phyloP scores from a whole-genome alignment of 2,113 vertebrate genomes.

The Egretta garzetta region DNA sequence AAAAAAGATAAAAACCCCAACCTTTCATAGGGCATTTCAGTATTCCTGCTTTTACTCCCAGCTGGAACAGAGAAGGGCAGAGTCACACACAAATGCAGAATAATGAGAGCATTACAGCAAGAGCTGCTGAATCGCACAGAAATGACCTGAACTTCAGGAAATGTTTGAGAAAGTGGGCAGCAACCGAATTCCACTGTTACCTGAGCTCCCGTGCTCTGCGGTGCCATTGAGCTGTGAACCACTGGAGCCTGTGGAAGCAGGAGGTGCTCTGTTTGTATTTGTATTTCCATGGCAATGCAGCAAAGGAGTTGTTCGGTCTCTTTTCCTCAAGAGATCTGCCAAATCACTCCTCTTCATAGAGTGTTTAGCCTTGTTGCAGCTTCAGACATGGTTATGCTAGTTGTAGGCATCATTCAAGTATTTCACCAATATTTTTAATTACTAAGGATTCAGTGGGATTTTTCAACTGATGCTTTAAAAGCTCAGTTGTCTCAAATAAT shows the following conservation, averaged over 20 bases:
- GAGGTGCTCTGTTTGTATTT: slow-evolving; percentile 4
- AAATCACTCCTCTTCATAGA: not conserved
- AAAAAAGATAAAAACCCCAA: not conserved
- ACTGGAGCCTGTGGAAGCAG: not conserved
- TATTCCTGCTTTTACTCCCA: not conserved
- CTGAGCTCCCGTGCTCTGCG: not conserved
- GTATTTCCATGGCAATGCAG: not conserved
- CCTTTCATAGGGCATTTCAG: not conserved
- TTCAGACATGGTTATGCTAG: not conserved
- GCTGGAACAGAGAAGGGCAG: not conserved
- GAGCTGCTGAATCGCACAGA: not conserved
- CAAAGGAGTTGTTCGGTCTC: not conserved
- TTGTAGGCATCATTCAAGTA: not conserved
- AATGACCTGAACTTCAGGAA: not conserved
- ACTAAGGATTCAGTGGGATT: not conserved
- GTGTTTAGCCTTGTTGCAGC: not conserved
- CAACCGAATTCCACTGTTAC: not conserved
- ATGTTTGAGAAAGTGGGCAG: not conserved
- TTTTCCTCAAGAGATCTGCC: not conserved
- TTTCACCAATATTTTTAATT: not conserved
- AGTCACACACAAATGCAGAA: not conserved
- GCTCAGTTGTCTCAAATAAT: not conserved
- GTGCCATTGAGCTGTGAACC: not conserved
- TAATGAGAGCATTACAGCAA: not conserved
- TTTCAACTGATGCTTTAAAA: not conserved